A percentile compares a stretch with the other conserved stretches of the same genome.
phyloP scores from a whole-genome alignment of 2,797 vertebrate species.

The Carcharodon carcharias region DNA sequence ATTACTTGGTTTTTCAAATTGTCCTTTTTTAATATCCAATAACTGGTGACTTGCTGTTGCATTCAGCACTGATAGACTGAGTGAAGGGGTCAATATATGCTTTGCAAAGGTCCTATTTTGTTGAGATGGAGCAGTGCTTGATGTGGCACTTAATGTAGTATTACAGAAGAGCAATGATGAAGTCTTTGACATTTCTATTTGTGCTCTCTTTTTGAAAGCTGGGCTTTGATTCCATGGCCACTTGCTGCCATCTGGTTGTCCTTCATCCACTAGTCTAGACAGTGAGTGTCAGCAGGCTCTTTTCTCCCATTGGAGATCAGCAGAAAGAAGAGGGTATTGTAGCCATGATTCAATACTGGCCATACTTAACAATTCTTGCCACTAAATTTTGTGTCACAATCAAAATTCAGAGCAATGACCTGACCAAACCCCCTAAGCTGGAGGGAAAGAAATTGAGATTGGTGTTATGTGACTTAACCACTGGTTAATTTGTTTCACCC shows the following conservation, averaged over 20 bases:
- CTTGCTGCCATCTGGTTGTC: not conserved
- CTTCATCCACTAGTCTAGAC: not conserved
- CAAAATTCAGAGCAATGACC: not conserved
- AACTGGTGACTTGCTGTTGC: not conserved
- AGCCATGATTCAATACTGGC: not conserved
- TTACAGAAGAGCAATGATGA: too few species aligned
- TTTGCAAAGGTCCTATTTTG: not conserved
- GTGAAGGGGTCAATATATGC: not conserved
- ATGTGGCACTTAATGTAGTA: not conserved
- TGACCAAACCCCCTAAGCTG: not conserved
- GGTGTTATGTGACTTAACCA: not conserved
- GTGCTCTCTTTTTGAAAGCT: not conserved
- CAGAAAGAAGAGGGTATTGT: not conserved
- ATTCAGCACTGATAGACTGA: not conserved
- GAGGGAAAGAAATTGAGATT: not conserved
- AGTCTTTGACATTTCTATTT: not conserved
- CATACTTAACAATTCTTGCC: not conserved
- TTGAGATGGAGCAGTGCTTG: not conserved
- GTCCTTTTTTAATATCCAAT: not conserved
- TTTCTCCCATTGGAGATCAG: not conserved
- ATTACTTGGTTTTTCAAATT: not conserved
- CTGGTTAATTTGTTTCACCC: not conserved
- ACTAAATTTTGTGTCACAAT: not conserved
- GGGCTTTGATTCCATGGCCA: not conserved
- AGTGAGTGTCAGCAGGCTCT: not conserved